Evolutionary conservation across 1,140 invertebrate genomes (phyloP), one percentile per base, ranked within the genome.

Genomic region (Orius insidiosus): DNA sequence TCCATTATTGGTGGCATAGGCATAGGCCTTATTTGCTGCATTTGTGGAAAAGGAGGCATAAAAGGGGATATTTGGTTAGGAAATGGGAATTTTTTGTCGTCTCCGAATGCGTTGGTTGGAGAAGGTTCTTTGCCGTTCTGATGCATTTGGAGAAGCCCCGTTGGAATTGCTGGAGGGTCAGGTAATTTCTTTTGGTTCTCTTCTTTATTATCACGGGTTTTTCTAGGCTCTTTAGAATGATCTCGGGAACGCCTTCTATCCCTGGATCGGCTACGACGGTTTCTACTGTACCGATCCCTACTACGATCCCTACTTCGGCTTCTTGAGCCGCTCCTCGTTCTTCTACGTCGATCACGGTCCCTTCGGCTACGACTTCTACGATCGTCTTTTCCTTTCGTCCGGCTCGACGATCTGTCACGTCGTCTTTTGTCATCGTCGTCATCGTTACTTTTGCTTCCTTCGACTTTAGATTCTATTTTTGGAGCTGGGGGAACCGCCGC

Each of bases 311-410:
- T 56, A 13, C 57, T 56, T 48, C 58, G 55, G 14, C 57, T 58
- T 6, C 58, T 45, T 24, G 24, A 24, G 7, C 24, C 24, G 24
- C 24, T 24, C 7, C 24, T 24, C 24, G 24, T 24, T 24, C 24
- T 24, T 7, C 24, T 35, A n/a, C 57, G 55, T 16, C 55, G 45
- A n/a, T 54, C 52, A 15, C 54, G 36, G 39, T 48, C 41, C n/a
- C 75, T 70, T 8, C 71, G 67, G 15, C 70, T 59, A 14, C 75
- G 67, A 7, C 44, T 35, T 47, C 53, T 49, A 24, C 14, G 45
- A 38, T 33, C 51, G 36, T 63, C 60, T 7, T 62, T 53, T 1
- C 65, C 65, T 35, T 63, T 53, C 6, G 60, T 68, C 39, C 43
- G 39, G 31, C 32, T 38, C 15, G 24, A 38, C n/a, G 40, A 44